Conservation (phyloP, 2,797 vertebrate species). For the Mormyrus proboscirostris region DNA sequence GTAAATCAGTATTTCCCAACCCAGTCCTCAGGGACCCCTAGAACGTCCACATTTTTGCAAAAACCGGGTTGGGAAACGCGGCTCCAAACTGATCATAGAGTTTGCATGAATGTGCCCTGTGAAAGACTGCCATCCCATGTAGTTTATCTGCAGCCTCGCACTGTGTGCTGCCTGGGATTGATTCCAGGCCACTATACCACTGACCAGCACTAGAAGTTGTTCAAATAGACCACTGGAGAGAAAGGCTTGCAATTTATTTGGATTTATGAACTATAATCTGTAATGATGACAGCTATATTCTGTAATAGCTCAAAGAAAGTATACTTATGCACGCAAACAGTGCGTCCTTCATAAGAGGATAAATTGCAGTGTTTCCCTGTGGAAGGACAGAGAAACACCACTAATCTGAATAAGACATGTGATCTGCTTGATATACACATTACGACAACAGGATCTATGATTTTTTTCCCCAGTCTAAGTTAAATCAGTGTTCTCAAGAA, state of each 20-base stretch:
- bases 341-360: not conserved
- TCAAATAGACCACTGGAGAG: not conserved
- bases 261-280: not conserved
- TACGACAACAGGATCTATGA: not conserved
- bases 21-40: not conserved
- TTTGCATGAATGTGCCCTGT: not conserved
- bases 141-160: not conserved
- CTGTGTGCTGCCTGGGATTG: not conserved
- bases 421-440: not conserved
- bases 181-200: not conserved
- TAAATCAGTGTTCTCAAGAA: not conserved
- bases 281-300: not conserved
- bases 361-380: not conserved
- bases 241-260: not conserved
- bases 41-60: not conserved
- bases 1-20: not conserved
- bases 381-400: not conserved
- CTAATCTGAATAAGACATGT: not conserved
- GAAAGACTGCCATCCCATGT: not conserved
- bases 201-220: not conserved
- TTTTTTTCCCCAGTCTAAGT: not conserved
- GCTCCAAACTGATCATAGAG: not conserved
- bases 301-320: not conserved
- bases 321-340: not conserved
- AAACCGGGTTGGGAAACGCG: not conserved